phyloP scores from a whole-genome alignment of 2,113 vertebrate genomes.

The Centrocercus urophasianus region DNA sequence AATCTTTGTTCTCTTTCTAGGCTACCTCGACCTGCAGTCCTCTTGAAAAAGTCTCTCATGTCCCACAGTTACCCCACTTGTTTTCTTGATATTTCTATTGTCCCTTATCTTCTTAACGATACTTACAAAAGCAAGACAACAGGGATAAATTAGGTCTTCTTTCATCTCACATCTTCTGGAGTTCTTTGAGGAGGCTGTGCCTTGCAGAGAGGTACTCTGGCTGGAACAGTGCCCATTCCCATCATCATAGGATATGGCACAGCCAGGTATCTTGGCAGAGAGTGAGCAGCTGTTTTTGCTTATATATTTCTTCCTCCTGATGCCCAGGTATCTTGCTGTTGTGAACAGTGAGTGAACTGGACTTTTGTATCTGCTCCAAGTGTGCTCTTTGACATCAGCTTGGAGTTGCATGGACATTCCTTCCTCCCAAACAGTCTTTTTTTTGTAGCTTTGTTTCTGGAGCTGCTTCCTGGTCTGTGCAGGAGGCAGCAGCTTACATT shows the following conservation, averaged over 20 bases:
- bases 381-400: background rate
- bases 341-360: background rate
- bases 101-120: background rate
- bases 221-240: background rate
- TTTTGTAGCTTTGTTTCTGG: background rate
- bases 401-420: background rate
- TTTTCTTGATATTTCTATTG: background rate
- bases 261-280: background rate
- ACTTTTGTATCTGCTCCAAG: background rate
- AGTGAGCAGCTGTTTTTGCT: background rate
- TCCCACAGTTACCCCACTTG: background rate
- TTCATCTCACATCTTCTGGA: background rate
- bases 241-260: background rate
- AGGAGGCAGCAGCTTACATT: background rate
- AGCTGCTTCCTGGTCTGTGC: background rate
- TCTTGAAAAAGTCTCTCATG: background rate
- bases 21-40: background rate
- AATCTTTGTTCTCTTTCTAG: background rate
- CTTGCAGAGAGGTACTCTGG: background rate
- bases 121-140: background rate
- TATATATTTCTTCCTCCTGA: accelerated
- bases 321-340: background rate
- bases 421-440: background rate
- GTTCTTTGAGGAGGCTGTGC: background rate
- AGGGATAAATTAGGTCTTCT: background rate